Conservation (phyloP, 2,888 invertebrate genomes). For the Criorhina ranunculi region DNA sequence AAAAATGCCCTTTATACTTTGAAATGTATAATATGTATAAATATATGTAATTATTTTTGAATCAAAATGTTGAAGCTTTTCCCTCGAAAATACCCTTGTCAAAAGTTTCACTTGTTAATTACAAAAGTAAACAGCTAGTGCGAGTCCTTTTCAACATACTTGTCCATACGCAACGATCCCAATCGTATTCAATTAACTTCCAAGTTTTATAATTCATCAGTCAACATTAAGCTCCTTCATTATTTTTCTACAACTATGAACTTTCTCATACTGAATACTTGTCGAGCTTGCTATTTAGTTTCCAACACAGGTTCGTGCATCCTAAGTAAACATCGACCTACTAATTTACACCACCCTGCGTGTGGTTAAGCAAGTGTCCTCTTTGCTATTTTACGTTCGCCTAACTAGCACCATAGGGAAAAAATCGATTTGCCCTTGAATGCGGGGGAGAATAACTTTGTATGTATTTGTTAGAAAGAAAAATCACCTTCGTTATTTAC, state of each 20-base stretch:
- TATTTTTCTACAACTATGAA: conserved; percentile 9
- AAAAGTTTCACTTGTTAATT: neutral
- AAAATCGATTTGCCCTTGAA: conserved; percentile 71
- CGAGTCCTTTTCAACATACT: neutral
- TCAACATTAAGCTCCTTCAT: neutral
- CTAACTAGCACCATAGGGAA: conserved; percentile 41
- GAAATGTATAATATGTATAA: too few species aligned
- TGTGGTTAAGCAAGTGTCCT: conserved; percentile 69
- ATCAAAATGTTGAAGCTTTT: too few species aligned
- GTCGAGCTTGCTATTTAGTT: conserved; percentile 38
- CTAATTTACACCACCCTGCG: conserved; percentile 67
- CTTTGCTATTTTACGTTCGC: conserved; percentile 50
- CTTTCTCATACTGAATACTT: neutral
- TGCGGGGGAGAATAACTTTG: conserved; percentile 30
- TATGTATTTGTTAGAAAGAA: conserved; percentile 36
- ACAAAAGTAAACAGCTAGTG: neutral
- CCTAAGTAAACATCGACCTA: conserved; percentile 52
- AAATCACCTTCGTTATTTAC: conserved; percentile 63
- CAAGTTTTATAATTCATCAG: conserved; percentile 30
- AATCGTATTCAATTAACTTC: conserved; percentile 11
- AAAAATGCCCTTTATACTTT: too few species aligned
- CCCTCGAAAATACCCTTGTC: neutral
- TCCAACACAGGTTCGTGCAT: conserved; percentile 50
- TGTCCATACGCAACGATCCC: conserved; percentile 4
- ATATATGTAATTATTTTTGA: too few species aligned